phyloP scores from a whole-genome alignment of 1,140 invertebrate species.

The Scaptomyza hsui region DNA sequence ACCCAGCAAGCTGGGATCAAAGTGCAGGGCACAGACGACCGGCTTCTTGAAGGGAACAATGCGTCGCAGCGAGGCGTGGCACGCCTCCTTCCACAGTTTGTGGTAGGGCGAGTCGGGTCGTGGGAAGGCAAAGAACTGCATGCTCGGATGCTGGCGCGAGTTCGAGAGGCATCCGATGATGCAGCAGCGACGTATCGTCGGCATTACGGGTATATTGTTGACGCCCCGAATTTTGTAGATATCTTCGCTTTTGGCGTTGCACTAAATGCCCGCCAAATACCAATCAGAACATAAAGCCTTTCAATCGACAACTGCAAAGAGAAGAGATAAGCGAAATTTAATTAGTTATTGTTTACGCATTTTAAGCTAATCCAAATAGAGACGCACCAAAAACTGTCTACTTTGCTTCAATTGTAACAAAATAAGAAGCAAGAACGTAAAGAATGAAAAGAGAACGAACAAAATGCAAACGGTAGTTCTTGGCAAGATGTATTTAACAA shows the following conservation, averaged over 20 bases:
- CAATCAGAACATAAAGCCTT: slow-evolving; percentile 39
- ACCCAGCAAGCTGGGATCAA: slow-evolving; percentile 73
- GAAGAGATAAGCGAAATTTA: background rate
- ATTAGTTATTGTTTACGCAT: background rate
- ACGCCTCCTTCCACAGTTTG: slow-evolving; percentile 78
- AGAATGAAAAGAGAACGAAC: too few species aligned
- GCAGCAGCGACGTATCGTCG: slow-evolving; percentile 78
- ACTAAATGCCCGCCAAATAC: slow-evolving; percentile 66
- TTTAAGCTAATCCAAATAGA: too few species aligned
- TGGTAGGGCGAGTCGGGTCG: slow-evolving; percentile 76
- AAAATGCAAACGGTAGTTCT: too few species aligned
- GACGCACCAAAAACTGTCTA: too few species aligned
- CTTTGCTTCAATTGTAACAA: too few species aligned
- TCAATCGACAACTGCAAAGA: slow-evolving; percentile 50
- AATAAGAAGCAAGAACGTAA: too few species aligned
- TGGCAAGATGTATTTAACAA: too few species aligned
- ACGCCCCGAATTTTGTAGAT: slow-evolving; percentile 64
- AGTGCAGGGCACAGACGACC: slow-evolving; percentile 75
- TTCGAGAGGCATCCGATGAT: slow-evolving; percentile 79
- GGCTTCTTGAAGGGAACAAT: slow-evolving; percentile 80
- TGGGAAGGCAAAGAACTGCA: slow-evolving; percentile 81
- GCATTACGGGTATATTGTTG: slow-evolving; percentile 66
- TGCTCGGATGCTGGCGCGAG: slow-evolving; percentile 72
- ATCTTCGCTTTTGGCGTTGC: slow-evolving; percentile 61
- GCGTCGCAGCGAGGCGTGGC: slow-evolving; percentile 72